Base-by-base conservation (phyloP, 2,888 invertebrate genomes). In the Dinocampus coccinellae region DNA sequence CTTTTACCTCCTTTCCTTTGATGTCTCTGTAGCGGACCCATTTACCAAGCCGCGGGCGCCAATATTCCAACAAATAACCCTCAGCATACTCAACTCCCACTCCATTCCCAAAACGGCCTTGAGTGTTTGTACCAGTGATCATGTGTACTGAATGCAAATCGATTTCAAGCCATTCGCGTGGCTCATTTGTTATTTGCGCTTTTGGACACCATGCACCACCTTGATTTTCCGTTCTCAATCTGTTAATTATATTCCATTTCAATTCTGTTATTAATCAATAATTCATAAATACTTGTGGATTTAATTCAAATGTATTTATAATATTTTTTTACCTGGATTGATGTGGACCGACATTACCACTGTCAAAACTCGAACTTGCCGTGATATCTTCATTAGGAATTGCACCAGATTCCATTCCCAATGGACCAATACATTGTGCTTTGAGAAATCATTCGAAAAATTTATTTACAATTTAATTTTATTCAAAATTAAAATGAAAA, bases 151-250 rank as follows among this genome's bases (percentile, higher is more conserved):
- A 85, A 77, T 89, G 89, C 74, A 93, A 89, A 85, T 92, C 90
- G 77, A 91, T 89, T 88, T 93, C 89, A 72, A 90, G 80, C 89
- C 90, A 90, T 78, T 90, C 90, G 63, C 87, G 88, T 2, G 89
- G 88, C 76, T 90, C 89, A 62, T 88, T 87, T 61, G 90, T 89
- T 78, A 92, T 90, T 82, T 89, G 90, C 72, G 89, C 88, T 81
- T 90, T 90, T n/a, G 93, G 93, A 84, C 93, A 93, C 93, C 93
- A 93, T 1, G 93, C 93, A 47, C 93, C 93, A 10, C 93, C 92
- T 74, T 90, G 89, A 76, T 88, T 88, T 82, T 93, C 93, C 67
- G 90, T 89, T 73, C 91, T 90, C 72, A 93, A 88, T 81, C 93
- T 93, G 89, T 7, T 34, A 42, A 69, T 24, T 57, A 57, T 63